These are phyloP conservation scores for Spisula solida DNA, from an alignment of 2,888 invertebrate genomes.

Conservation along the genomic window DNA sequence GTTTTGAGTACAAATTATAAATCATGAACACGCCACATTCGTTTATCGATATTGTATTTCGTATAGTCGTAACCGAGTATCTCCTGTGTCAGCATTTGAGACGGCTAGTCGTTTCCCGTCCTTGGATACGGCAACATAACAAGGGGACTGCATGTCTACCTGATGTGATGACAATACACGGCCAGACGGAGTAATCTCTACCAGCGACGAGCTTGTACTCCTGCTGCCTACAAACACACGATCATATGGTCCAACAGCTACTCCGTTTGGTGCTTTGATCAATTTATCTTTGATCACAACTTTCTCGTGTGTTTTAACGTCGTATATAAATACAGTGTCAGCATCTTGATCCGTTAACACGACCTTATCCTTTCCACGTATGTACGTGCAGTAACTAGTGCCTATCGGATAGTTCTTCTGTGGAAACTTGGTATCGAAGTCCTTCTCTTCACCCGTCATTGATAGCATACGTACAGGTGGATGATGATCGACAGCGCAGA, in stretches of 20 bases:
- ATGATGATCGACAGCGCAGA: neutral
- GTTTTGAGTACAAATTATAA: too few species aligned
- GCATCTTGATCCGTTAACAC: slow-evolving; percentile 30
- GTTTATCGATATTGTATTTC: too few species aligned
- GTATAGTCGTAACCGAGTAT: too few species aligned
- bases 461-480: slow-evolving; percentile 35
- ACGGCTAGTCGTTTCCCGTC: neutral
- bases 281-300: slow-evolving; percentile 21
- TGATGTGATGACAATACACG: neutral
- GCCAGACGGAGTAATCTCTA: neutral
- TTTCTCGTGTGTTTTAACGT: neutral
- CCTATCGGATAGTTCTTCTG: slow-evolving; percentile 1
- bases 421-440: neutral
- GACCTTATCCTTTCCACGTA: slow-evolving; percentile 5
- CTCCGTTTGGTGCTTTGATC: slow-evolving; percentile 19
- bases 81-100: neutral
- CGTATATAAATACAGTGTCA: slow-evolving; percentile 31
- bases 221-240: neutral
- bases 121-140: neutral
- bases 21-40: too few species aligned
- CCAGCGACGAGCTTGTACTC: neutral
- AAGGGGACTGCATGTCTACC: neutral
- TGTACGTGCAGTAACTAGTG: slow-evolving; percentile 23
- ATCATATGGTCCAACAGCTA: too few species aligned
- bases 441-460: slow-evolving; percentile 28